Percentiles rank a stretch among this genome's conserved stretches.
Conservation (phyloP, 2,888 invertebrate genomes). For the Melipona bicolor region DNA sequence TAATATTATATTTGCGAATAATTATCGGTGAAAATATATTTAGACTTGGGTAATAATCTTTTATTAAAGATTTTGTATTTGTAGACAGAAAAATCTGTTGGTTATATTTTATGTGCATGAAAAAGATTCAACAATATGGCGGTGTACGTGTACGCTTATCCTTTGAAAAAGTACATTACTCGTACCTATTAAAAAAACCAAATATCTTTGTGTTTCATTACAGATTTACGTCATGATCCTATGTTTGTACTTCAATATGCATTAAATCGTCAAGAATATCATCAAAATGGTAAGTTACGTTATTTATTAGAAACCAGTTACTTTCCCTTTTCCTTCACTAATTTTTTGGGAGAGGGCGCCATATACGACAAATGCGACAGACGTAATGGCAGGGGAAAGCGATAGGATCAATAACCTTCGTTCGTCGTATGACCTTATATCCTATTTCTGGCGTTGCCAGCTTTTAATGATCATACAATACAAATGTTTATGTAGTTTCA, state of each 20-base stretch:
- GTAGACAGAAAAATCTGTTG: not conserved
- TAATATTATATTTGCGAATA: conserved; percentile 27
- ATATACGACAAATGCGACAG: conserved; percentile 37
- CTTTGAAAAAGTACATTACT: conserved; percentile 13
- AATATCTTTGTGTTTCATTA: conserved; percentile 73
- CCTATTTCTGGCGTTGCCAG: conserved; percentile 54
- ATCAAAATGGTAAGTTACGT: conserved; percentile 71
- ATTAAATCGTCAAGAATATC: conserved; percentile 61
- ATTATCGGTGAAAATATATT: conserved; percentile 38
- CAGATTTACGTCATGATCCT: conserved; percentile 73
- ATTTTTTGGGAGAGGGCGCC: conserved; percentile 66
- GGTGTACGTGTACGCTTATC: conserved; percentile 52
- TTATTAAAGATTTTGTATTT: not conserved
- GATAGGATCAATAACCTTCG: conserved; percentile 72
- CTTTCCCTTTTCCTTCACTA: conserved; percentile 23
- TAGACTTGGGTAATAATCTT: conserved; percentile 52
- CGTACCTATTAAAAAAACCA: conserved; percentile 47
- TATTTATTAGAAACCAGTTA: conserved; percentile 36
- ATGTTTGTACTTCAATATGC: conserved; percentile 60
- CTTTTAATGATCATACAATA: conserved; percentile 32
- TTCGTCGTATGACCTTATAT: conserved; percentile 58
- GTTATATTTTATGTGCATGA: conserved; percentile 29
- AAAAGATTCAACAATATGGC: conserved; percentile 66
- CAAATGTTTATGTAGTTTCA: conserved; percentile 18
- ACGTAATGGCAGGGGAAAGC: conserved; percentile 30